Evolutionary conservation across 53 echinoderm and acorn worm genomes (phyloP), one percentile per base, ranked within the genome.

Genomic region (Luidia sarsii): DNA sequence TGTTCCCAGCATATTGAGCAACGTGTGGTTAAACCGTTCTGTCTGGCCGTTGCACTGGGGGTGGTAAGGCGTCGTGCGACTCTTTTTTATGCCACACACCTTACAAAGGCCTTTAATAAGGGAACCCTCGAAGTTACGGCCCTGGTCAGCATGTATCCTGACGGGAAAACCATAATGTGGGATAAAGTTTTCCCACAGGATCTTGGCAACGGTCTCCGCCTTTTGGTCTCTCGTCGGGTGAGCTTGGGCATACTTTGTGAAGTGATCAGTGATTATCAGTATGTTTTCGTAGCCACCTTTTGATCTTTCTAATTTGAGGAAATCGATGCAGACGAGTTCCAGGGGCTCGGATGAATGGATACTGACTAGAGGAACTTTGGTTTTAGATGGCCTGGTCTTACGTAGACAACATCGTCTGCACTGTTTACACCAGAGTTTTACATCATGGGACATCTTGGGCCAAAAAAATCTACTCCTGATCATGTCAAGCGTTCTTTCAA

Each of bases 261-360:
- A 64, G 23, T 84, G 71, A 23, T 84, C 84, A 7, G 73, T 72
- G n/a, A 84, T 39, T 3, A 84, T 81, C 2, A 80, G 34, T 11
- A 87, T 64, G 49, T 53, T 53, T 53, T 53, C 65, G 69, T 49
- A 14, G 10, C 63, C 29, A 0, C 1, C 29, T 36, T 63, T 63
- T 20, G 14, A 53, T 36, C 36, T 13, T 23, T 81, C 82, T 4
- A 87, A 38, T 37, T 81, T 70, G 46, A 82, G 39, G 57, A 63
- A 87, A 39, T 87, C 85, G 31, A 89, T 85, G 19, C 84, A 80
- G 39, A 84, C 50, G 18, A 89, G 32, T 48, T 85, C 89, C 61
- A 85, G 22, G n/a, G 53, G 53, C 18, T 53, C 53, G 22, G 70
- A 54, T 7, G 85, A 80, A 31, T 39, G 3, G 21, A 90, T 85